A percentile compares a stretch with the other conserved stretches of the same genome.
Evolutionary conservation across 2,888 invertebrate genomes (phyloP).

Genomic region (Pyrochroa serraticornis): DNA sequence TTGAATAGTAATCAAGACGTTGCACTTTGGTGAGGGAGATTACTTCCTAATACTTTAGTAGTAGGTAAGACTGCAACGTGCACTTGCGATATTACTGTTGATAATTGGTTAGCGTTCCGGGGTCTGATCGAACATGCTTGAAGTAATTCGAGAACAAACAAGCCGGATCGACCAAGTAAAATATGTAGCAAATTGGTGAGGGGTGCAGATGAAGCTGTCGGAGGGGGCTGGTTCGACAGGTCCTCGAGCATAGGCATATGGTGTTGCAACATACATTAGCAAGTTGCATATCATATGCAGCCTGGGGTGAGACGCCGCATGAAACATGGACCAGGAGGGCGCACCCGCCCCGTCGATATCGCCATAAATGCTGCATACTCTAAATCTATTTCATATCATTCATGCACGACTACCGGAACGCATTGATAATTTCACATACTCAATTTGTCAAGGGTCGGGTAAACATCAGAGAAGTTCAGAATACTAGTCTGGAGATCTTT

Average conservation of each 20-base stretch:
- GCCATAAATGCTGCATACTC: constrained; percentile 44
- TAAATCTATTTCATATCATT: constrained; percentile 39
- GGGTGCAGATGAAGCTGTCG: constrained; percentile 44
- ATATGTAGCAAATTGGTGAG: constrained; percentile 41
- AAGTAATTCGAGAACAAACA: constrained; percentile 36
- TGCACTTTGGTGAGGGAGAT: no score
- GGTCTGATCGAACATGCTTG: constrained; percentile 23
- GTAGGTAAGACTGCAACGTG: neutral
- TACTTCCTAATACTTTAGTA: no score
- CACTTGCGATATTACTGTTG: neutral
- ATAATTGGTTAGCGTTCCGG: no score
- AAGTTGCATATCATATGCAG: constrained; percentile 51
- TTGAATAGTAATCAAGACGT: no score
- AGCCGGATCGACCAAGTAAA: constrained; percentile 34
- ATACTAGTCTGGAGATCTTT: no score
- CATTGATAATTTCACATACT: neutral
- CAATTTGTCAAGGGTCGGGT: no score
- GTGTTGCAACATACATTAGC: constrained; percentile 57
- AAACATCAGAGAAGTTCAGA: no score
- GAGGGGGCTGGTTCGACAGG: constrained; percentile 50
- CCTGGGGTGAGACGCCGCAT: constrained; percentile 48
- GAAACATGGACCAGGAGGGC: constrained; percentile 52
- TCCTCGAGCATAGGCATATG: constrained; percentile 53
- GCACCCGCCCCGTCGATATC: constrained; percentile 52
- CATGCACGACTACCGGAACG: constrained; percentile 7